phyloP scores from a whole-genome alignment of 2,888 invertebrate genomes.

The Pollenia labialis region DNA sequence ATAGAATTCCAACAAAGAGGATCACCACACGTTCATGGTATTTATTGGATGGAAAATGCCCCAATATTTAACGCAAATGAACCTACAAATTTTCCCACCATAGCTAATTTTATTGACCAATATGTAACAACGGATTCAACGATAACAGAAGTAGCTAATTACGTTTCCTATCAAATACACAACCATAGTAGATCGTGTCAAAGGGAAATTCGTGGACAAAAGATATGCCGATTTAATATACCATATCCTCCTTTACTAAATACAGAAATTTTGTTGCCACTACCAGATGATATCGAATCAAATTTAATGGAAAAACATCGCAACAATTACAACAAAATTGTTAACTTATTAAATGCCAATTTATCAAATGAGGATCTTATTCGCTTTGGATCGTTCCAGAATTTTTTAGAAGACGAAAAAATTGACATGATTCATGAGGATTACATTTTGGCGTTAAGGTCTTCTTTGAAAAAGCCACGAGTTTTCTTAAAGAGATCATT shows the following conservation, averaged over 20 bases:
- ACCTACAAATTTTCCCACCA: too few relatives aligned
- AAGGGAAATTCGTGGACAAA: too few relatives aligned
- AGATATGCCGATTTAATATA: too few relatives aligned
- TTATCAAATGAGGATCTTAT: background rate
- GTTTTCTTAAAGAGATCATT: slow-evolving; percentile 56
- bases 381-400: too few relatives aligned
- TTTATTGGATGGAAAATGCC: slow-evolving; percentile 58
- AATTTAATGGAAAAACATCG: background rate
- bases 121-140: too few relatives aligned
- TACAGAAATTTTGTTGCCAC: slow-evolving; percentile 62
- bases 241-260: too few relatives aligned
- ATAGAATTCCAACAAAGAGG: slow-evolving; percentile 66
- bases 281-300: background rate
- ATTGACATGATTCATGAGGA: slow-evolving; percentile 34
- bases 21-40: slow-evolving; percentile 58
- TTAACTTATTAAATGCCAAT: slow-evolving; percentile 24
- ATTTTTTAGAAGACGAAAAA: slow-evolving; percentile 23
- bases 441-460: slow-evolving; percentile 48
- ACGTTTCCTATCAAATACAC: too few relatives aligned
- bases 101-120: too few relatives aligned
- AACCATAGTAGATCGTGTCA: too few relatives aligned
- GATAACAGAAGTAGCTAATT: too few relatives aligned
- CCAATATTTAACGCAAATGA: too few relatives aligned
- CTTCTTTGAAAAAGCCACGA: slow-evolving; percentile 44
- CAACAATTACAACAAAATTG: slow-evolving; percentile 34